phyloP scores from a whole-genome alignment of 2,888 invertebrate genomes.

The Arenicola marina region DNA sequence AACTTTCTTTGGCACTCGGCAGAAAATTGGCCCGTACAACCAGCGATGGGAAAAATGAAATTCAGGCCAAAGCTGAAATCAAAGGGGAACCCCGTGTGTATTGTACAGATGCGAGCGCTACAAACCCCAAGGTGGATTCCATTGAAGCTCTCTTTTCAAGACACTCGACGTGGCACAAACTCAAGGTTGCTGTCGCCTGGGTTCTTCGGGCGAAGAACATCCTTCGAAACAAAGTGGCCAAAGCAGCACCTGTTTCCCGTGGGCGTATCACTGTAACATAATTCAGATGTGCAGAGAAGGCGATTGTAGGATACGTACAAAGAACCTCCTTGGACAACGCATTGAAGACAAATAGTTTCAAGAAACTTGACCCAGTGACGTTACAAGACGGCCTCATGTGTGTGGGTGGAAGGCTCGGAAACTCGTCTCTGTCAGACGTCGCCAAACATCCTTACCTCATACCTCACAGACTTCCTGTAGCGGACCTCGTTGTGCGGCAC shows the following conservation, averaged over 20 bases:
- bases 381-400: neutral
- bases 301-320: neutral
- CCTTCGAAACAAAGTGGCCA: neutral
- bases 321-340: too few species aligned
- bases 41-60: too few species aligned
- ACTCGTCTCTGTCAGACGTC: neutral
- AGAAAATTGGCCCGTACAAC: too few species aligned
- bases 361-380: neutral
- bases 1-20: constrained; percentile 17
- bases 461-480: neutral
- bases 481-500: neutral
- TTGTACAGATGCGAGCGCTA: too few species aligned
- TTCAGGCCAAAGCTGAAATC: too few species aligned
- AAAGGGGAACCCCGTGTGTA: too few species aligned
- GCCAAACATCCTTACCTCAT: neutral
- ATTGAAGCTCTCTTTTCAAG: too few species aligned
- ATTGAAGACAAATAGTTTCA: neutral
- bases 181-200: constrained; percentile 9
- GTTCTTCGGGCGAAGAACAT: neutral
- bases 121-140: too few species aligned
- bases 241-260: neutral
- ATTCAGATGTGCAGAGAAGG: neutral
- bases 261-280: neutral
- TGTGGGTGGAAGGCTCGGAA: constrained; percentile 4
- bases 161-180: neutral